phyloP scores from a whole-genome alignment of 2,113 vertebrate species.

The Asarcornis scutulata region DNA sequence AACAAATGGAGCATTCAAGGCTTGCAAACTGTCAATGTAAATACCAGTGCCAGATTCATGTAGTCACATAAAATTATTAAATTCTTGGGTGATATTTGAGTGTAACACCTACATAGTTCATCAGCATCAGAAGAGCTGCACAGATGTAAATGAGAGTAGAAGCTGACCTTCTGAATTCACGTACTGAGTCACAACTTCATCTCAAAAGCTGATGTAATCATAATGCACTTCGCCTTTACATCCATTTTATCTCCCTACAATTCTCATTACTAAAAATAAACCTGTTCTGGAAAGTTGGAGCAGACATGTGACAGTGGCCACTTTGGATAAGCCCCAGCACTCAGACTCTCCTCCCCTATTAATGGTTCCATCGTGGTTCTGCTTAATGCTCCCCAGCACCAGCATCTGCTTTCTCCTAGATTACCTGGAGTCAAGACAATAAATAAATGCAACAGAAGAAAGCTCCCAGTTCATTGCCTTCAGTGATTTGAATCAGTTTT shows the following conservation, averaged over 20 bases:
- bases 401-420: slow-evolving; percentile 4
- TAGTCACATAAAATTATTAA: background rate
- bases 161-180: slow-evolving; percentile 27
- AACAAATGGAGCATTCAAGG: background rate
- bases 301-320: slow-evolving; percentile 33
- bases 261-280: slow-evolving; percentile 62
- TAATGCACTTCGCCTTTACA: slow-evolving; percentile 24
- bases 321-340: slow-evolving; percentile 51
- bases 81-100: background rate
- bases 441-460: background rate
- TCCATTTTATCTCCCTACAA: slow-evolving; percentile 51
- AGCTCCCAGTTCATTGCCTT: background rate
- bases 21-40: background rate
- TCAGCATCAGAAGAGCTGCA: background rate
- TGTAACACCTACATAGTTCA: background rate
- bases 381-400: background rate
- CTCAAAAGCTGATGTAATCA: background rate
- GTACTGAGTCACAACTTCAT: slow-evolving; percentile 10
- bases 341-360: slow-evolving; percentile 30
- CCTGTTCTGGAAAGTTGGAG: slow-evolving; percentile 57
- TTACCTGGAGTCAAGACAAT: background rate
- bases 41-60: background rate
- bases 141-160: background rate
- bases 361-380: background rate
- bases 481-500: background rate